A percentile compares a stretch with the other conserved stretches of the same genome.
phyloP scores from a whole-genome alignment of 1,140 invertebrate genomes.

The Drosophila ironensis region DNA sequence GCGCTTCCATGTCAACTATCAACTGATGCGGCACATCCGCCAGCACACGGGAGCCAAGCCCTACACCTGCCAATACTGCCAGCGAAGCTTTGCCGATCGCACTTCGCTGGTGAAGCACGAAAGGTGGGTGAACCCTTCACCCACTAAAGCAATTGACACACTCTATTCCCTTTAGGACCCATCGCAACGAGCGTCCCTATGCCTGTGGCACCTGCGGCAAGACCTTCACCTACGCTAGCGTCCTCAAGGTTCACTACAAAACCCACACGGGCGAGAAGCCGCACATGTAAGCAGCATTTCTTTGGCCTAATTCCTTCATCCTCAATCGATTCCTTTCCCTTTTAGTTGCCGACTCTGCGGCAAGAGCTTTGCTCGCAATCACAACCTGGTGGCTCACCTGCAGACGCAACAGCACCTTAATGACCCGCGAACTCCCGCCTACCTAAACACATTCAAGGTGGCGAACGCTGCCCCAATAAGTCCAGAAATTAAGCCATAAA shows the following conservation, averaged over 20 bases:
- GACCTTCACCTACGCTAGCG: slow-evolving; percentile 87
- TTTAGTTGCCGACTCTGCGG: slow-evolving; percentile 63
- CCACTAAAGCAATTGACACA: neutral
- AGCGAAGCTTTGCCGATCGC: slow-evolving; percentile 86
- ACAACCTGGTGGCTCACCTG: slow-evolving; percentile 74
- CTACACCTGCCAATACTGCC: slow-evolving; percentile 87
- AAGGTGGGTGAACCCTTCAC: slow-evolving; percentile 69
- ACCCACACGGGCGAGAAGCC: slow-evolving; percentile 80
- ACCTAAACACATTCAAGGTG: slow-evolving; percentile 34
- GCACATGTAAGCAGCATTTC: slow-evolving; percentile 46
- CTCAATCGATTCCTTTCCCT: neutral
- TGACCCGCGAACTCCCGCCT: slow-evolving; percentile 54
- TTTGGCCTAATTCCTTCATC: neutral
- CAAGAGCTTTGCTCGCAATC: slow-evolving; percentile 70
- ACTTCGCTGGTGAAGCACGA: slow-evolving; percentile 84
- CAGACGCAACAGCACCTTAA: slow-evolving; percentile 73
- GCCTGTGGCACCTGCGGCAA: slow-evolving; percentile 87
- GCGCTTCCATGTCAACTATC: slow-evolving; percentile 75
- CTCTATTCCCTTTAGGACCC: slow-evolving; percentile 72
- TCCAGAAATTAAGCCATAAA: too few relatives aligned
- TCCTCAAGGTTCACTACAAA: slow-evolving; percentile 84
- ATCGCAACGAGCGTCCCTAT: slow-evolving; percentile 90
- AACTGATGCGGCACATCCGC: slow-evolving; percentile 77
- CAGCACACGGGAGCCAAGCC: slow-evolving; percentile 82
- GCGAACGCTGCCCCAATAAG: neutral